These are phyloP conservation scores for Theocolax elegans DNA, from an alignment of 1,140 invertebrate genomes.

Conservation along the genomic window DNA sequence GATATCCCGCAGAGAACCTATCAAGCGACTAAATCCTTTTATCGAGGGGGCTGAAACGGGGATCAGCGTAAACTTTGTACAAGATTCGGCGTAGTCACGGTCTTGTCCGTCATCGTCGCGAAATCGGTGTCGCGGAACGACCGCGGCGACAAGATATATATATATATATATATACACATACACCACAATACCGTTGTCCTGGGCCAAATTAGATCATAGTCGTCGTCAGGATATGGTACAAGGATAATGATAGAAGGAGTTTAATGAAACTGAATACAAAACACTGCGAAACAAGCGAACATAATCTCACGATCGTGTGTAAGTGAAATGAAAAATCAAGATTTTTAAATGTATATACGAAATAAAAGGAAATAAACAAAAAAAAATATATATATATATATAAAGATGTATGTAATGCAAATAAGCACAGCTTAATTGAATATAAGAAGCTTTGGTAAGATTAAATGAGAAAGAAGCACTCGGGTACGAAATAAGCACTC, in stretches of 20 bases:
- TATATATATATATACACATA: not conserved
- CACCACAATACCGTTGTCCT: not conserved
- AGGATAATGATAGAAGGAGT: not conserved
- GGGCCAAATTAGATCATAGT: not conserved
- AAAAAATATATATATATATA: not conserved
- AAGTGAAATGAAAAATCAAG: not conserved
- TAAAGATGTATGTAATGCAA: not conserved
- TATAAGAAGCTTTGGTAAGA: not conserved
- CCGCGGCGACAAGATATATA: not conserved
- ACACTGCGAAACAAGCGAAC: conserved; percentile 6
- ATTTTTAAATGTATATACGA: not conserved
- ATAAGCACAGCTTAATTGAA: not conserved
- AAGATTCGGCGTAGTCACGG: too few species aligned
- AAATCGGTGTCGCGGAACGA: not conserved
- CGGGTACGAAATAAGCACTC: not conserved
- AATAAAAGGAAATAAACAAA: not conserved
- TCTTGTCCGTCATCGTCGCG: conserved; percentile 2
- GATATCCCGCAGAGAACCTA: too few species aligned
- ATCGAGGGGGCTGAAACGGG: not conserved
- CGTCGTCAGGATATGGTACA: not conserved
- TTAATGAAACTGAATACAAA: conserved; percentile 18
- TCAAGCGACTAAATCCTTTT: conserved; percentile 7
- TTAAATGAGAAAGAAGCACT: not conserved
- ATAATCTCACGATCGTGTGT: not conserved
- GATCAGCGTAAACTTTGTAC: not conserved